Percentiles rank a stretch among this genome's conserved stretches.
phyloP scores from a whole-genome alignment of 1,140 invertebrate genomes.

The Drosophila azteca region DNA sequence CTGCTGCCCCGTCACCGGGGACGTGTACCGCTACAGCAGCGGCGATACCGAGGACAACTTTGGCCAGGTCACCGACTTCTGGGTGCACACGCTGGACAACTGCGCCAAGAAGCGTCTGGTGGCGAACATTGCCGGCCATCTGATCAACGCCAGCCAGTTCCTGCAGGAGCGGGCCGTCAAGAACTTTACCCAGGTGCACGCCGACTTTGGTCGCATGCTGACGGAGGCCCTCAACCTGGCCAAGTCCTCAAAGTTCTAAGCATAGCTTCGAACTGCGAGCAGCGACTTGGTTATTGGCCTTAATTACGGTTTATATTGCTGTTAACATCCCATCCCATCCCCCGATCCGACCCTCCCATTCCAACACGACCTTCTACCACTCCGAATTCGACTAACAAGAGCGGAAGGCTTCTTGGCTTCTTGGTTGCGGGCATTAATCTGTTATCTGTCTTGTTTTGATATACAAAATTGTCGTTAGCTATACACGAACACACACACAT shows the following conservation, averaged over 20 bases:
- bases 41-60: slow-evolving; percentile 95
- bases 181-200: slow-evolving; percentile 89
- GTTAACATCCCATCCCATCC: neutral
- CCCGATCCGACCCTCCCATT: slow-evolving; percentile 2
- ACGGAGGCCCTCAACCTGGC: slow-evolving; percentile 86
- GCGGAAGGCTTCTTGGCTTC: slow-evolving; percentile 31
- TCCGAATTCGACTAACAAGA: slow-evolving; percentile 30
- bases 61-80: slow-evolving; percentile 92
- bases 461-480: slow-evolving; percentile 43
- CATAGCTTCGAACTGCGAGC: neutral
- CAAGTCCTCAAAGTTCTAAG: slow-evolving; percentile 86
- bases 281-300: slow-evolving; percentile 27
- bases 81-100: slow-evolving; percentile 90
- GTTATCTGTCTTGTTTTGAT: slow-evolving; percentile 47
- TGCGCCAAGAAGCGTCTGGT: slow-evolving; percentile 89
- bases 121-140: slow-evolving; percentile 91
- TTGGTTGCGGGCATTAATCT: slow-evolving; percentile 48
- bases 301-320: slow-evolving; percentile 29
- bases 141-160: slow-evolving; percentile 92
- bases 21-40: slow-evolving; percentile 90
- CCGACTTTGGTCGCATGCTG: slow-evolving; percentile 88
- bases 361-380: slow-evolving; percentile 18
- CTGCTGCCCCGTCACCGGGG: slow-evolving; percentile 85
- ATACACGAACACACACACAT: slow-evolving; percentile 35
- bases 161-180: slow-evolving; percentile 93